Conservation (phyloP, 2,888 invertebrate genomes). For the Metellina segmentata region DNA sequence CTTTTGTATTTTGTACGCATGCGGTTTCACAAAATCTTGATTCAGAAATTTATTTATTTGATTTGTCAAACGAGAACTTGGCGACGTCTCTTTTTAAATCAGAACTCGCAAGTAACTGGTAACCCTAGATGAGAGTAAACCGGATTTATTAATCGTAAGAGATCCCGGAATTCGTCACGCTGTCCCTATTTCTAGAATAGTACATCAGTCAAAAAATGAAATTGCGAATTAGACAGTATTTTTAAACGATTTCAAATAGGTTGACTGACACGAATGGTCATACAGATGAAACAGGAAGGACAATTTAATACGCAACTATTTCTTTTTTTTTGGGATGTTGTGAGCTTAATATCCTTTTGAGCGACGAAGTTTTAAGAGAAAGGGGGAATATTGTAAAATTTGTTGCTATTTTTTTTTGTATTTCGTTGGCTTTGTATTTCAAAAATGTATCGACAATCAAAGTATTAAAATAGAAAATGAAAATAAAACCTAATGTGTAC, state of each 20-base stretch:
- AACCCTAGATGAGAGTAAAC: slow-evolving; percentile 28
- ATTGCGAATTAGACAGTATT: background rate
- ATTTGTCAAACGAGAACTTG: background rate
- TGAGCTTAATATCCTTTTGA: too few species aligned
- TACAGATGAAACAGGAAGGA: background rate
- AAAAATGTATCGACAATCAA: too few species aligned
- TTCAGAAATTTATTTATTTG: too few species aligned
- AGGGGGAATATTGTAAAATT: too few species aligned
- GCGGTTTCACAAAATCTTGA: too few species aligned
- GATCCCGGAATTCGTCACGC: background rate
- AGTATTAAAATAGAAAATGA: too few species aligned
- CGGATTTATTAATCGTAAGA: slow-evolving; percentile 27
- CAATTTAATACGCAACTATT: background rate
- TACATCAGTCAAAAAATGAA: background rate
- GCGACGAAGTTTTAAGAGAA: too few species aligned
- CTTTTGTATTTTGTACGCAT: too few species aligned
- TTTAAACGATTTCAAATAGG: background rate
- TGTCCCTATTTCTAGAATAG: background rate
- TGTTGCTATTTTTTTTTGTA: too few species aligned
- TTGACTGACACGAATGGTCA: background rate
- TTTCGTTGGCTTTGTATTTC: too few species aligned
- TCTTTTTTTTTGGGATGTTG: too few species aligned
- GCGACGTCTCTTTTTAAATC: background rate
- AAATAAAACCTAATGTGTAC: too few species aligned
- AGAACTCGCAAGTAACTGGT: background rate